Evolutionary conservation across 2,113 vertebrate genomes (phyloP).

Genomic region (Lucifuga dentata): DNA sequence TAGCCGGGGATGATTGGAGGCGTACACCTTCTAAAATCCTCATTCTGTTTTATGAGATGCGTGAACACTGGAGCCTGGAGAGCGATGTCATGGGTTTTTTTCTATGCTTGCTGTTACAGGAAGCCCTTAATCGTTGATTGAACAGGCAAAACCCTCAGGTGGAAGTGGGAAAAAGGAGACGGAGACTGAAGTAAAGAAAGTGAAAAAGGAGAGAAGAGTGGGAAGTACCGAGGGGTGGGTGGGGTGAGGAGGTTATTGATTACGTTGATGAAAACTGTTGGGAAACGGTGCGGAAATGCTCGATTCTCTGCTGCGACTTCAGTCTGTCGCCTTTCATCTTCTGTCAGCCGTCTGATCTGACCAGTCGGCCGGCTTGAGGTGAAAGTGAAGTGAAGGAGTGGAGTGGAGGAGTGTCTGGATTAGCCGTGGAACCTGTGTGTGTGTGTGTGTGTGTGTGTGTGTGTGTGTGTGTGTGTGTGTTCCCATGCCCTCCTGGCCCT

Average conservation of each 20-base stretch:
- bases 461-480: conserved; percentile 61
- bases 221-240: too few relatives aligned
- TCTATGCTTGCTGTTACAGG: conserved; percentile 33
- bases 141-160: conserved; percentile 23
- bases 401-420: conserved; percentile 17
- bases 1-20: conserved; percentile 38
- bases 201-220: background rate
- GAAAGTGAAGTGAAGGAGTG: background rate
- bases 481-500: conserved; percentile 51
- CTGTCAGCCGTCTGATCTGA: conserved; percentile 27
- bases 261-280: conserved; percentile 9
- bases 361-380: background rate
- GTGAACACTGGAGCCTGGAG: background rate
- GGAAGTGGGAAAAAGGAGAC: conserved; percentile 17
- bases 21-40: conserved; percentile 45
- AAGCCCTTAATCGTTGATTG: conserved; percentile 49
- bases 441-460: conserved; percentile 60
- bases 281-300: conserved; percentile 46
- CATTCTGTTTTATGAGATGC: conserved; percentile 57
- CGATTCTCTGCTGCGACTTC: conserved; percentile 1
- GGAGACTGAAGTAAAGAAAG: conserved; percentile 14
- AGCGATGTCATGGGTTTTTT: conserved; percentile 30
- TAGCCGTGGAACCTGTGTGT: conserved; percentile 14
- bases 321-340: conserved; percentile 42
- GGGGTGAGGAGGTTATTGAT: conserved; percentile 43